Percentiles rank a stretch among this genome's conserved stretches.
Evolutionary conservation across 1,140 invertebrate genomes (phyloP).

Genomic region (Planococcus citri): DNA sequence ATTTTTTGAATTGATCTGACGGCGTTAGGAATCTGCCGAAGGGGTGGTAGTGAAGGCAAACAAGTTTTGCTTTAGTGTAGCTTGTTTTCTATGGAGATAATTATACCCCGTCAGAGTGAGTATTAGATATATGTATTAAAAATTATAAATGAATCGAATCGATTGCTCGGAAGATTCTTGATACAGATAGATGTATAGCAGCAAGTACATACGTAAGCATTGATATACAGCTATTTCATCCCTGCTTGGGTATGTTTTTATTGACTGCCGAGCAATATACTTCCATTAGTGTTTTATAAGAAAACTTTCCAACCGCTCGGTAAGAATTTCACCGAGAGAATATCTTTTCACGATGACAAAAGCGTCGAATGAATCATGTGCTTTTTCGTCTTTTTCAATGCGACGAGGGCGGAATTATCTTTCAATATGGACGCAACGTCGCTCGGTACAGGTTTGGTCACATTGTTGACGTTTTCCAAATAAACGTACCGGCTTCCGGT

Average conservation of each 20-base stretch:
- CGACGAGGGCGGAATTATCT: background rate
- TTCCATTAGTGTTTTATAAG: conserved; percentile 8
- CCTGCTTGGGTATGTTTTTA: background rate
- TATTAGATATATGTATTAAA: too few relatives aligned
- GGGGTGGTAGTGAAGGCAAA: too few relatives aligned
- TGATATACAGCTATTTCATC: too few relatives aligned
- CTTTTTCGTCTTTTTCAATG: background rate
- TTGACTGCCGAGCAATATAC: background rate
- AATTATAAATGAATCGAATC: too few relatives aligned
- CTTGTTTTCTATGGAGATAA: too few relatives aligned
- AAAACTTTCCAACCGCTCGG: background rate
- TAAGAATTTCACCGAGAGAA: background rate
- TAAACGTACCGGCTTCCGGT: background rate
- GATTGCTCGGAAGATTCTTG: too few relatives aligned
- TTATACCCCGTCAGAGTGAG: background rate
- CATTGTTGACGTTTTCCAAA: conserved; percentile 5
- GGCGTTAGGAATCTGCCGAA: background rate
- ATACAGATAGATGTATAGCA: too few relatives aligned
- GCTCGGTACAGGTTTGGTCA: background rate
- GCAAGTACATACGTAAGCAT: too few relatives aligned
- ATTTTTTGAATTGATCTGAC: background rate
- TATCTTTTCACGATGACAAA: background rate
- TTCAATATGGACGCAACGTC: background rate
- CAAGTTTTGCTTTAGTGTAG: too few relatives aligned
- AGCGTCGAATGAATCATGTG: background rate